phyloP scores from a whole-genome alignment of 2,888 invertebrate genomes.

The Eulithis testata region DNA sequence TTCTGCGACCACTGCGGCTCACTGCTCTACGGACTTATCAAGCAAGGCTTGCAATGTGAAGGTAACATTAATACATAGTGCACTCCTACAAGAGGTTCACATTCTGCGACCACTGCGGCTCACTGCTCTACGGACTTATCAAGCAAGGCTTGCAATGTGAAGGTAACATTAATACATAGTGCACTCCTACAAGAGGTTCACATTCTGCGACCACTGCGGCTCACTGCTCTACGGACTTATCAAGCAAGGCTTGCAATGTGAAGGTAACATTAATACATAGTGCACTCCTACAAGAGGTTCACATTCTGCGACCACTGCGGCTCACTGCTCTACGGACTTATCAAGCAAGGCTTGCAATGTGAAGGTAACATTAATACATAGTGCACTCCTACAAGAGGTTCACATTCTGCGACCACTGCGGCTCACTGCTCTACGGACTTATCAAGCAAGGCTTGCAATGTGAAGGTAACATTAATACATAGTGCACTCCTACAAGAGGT shows the following conservation, averaged over 20 bases:
- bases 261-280: slow-evolving; percentile 89
- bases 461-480: slow-evolving; percentile 86
- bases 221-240: slow-evolving; percentile 98
- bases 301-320: slow-evolving; percentile 99
- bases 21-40: slow-evolving; percentile 97
- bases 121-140: slow-evolving; percentile 97
- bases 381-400: slow-evolving; percentile 99
- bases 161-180: slow-evolving; percentile 91
- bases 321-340: slow-evolving; percentile 97
- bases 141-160: slow-evolving; percentile 91
- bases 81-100: slow-evolving; percentile 99
- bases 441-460: slow-evolving; percentile 93
- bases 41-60: slow-evolving; percentile 89
- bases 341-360: slow-evolving; percentile 92
- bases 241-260: slow-evolving; percentile 91
- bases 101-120: slow-evolving; percentile 99
- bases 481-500: too few relatives aligned
- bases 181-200: slow-evolving; percentile 98
- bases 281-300: slow-evolving; percentile 98
- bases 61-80: slow-evolving; percentile 91
- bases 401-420: slow-evolving; percentile 99
- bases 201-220: slow-evolving; percentile 99
- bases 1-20: slow-evolving; percentile 99
- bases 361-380: slow-evolving; percentile 87
- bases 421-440: slow-evolving; percentile 97